A percentile compares a stretch with the other conserved stretches of the same genome.
Conservation (phyloP, 2,888 invertebrate species). For the Melipona beecheii region DNA sequence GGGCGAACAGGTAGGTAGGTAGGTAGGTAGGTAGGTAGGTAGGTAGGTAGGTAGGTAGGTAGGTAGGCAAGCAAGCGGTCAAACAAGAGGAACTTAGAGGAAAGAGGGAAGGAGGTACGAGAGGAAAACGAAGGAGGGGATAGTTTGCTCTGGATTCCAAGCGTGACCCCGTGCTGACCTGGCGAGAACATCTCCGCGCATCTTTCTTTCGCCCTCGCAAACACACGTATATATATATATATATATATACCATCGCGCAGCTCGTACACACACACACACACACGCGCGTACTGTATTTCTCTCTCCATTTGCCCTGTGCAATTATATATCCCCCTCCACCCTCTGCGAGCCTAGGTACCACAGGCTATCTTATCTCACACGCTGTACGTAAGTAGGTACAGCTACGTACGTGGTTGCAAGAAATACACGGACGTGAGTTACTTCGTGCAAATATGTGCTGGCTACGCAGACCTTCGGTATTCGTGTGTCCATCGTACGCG, state of each 20-base stretch:
- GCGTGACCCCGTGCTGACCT: slow-evolving; percentile 83
- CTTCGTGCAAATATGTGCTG: slow-evolving; percentile 56
- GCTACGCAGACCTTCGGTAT: slow-evolving; percentile 42
- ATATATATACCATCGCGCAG: slow-evolving; percentile 3
- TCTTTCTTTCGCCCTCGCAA: slow-evolving; percentile 71
- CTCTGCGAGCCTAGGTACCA: slow-evolving; percentile 53
- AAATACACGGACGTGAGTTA: slow-evolving; percentile 63
- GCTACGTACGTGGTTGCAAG: slow-evolving; percentile 63
- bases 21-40: slow-evolving; percentile 72
- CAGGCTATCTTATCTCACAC: slow-evolving; percentile 70
- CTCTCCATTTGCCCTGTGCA: slow-evolving; percentile 69
- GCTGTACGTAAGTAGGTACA: slow-evolving; percentile 68
- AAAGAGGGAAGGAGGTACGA: slow-evolving; percentile 31
- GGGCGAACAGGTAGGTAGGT: slow-evolving; percentile 23
- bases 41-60: slow-evolving; percentile 64
- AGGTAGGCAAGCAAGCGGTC: slow-evolving; percentile 72
- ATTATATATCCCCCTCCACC: slow-evolving; percentile 68
- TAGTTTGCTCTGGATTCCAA: slow-evolving; percentile 84
- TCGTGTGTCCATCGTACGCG: slow-evolving; percentile 50
- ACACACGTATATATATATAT: slow-evolving; percentile 41
- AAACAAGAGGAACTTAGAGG: slow-evolving; percentile 66
- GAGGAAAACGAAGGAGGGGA: slow-evolving; percentile 74
- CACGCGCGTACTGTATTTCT: slow-evolving; percentile 50
- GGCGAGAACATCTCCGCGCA: slow-evolving; percentile 83
- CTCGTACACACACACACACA: slow-evolving; percentile 29